Percentiles rank a stretch among this genome's conserved stretches.
phyloP scores from a whole-genome alignment of 2,113 vertebrate species.

The Okapia johnstoni region DNA sequence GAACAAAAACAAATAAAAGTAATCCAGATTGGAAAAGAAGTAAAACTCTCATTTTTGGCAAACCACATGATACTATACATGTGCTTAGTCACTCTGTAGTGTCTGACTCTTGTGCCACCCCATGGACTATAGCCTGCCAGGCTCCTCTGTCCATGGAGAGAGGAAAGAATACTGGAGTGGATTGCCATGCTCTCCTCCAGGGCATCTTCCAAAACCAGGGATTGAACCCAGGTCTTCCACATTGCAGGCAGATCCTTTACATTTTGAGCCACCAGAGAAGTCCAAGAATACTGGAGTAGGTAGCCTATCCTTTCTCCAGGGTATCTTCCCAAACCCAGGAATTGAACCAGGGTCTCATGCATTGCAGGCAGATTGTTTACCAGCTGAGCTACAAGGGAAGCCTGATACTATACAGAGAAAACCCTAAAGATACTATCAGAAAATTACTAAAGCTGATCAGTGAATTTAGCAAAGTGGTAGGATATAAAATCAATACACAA shows the following conservation, averaged over 20 bases:
- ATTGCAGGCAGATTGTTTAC: not conserved
- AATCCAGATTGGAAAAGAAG: not conserved
- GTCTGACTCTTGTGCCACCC: not conserved
- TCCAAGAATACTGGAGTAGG: not conserved
- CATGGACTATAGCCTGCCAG: not conserved
- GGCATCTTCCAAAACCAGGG: not conserved
- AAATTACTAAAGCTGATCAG: not conserved
- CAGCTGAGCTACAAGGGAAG: not conserved
- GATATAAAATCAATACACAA: not conserved
- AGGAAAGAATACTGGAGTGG: not conserved
- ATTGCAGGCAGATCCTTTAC: not conserved
- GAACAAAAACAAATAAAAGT: not conserved
- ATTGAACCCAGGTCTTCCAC: not conserved
- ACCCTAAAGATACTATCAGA: not conserved
- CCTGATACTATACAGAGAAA: not conserved
- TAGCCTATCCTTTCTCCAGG: not conserved
- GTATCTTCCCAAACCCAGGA: not conserved
- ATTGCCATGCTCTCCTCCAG: not conserved
- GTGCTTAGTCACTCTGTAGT: not conserved
- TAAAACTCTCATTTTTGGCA: not conserved
- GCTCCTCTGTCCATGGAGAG: not conserved
- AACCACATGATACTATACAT: not conserved
- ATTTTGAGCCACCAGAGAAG: not conserved
- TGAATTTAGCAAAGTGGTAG: not conserved
- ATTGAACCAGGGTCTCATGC: not conserved